phyloP scores from a whole-genome alignment of 2,113 vertebrate genomes.

The Nycticebus coucang region DNA sequence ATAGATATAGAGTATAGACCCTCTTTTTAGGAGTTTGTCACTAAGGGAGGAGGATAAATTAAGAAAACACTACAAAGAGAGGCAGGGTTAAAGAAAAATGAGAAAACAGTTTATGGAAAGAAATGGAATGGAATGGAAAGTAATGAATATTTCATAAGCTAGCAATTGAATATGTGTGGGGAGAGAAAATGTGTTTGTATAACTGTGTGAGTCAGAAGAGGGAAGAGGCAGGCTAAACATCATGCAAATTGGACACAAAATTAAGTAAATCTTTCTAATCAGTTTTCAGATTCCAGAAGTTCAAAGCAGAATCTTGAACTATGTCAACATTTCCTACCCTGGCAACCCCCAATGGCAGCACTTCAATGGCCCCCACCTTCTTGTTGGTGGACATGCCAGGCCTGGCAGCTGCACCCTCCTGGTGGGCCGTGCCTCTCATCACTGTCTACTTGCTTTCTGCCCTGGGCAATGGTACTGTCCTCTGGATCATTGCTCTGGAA shows the following conservation, averaged over 20 bases:
- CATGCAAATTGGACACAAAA: neutral
- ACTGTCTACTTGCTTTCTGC: slow-evolving; percentile 46
- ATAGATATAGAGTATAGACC: neutral
- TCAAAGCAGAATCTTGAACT: neutral
- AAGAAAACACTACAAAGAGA: neutral
- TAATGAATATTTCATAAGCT: neutral
- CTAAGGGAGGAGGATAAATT: neutral
- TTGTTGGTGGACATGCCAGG: slow-evolving; percentile 73
- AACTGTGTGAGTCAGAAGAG: neutral
- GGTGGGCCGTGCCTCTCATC: slow-evolving; percentile 67
- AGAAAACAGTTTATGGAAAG: neutral
- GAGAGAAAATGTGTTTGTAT: neutral
- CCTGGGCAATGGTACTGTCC: slow-evolving; percentile 72
- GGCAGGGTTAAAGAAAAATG: neutral
- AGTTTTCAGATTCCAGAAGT: slow-evolving; percentile 51
- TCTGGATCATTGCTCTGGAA: slow-evolving; percentile 70
- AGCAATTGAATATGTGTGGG: neutral
- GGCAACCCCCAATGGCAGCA: slow-evolving; percentile 32
- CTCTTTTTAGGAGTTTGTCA: neutral
- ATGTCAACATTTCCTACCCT: slow-evolving; percentile 9
- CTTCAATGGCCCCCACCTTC: slow-evolving; percentile 63
- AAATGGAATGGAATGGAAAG: too few relatives aligned
- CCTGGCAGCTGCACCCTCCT: slow-evolving; percentile 61
- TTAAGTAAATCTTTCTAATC: slow-evolving; percentile 36
- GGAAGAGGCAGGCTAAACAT: neutral